Conservation (phyloP, 1,140 invertebrate genomes). For the Delia radicum region DNA sequence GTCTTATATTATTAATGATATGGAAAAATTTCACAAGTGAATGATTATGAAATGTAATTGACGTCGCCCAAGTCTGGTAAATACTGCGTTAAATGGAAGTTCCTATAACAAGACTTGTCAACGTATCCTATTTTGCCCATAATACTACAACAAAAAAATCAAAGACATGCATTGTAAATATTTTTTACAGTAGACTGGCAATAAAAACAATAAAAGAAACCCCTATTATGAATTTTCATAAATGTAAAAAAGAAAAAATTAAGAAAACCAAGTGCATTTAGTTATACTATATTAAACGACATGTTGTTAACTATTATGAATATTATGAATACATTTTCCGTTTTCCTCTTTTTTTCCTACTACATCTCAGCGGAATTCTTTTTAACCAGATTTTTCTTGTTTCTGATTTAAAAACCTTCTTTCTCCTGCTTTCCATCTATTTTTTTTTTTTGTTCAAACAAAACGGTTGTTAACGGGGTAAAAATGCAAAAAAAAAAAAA, state of each 20-base stretch:
- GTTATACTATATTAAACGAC: background rate
- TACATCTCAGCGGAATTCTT: background rate
- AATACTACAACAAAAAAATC: no score
- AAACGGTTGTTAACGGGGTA: background rate
- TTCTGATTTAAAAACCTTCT: background rate
- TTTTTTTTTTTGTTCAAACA: background rate
- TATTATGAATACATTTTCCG: background rate
- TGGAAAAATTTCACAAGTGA: no score
- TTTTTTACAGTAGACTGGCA: background rate
- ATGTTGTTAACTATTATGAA: background rate
- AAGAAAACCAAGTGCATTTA: background rate
- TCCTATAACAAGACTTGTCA: no score
- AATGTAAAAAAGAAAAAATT: background rate
- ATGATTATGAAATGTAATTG: no score
- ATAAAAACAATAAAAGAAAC: background rate
- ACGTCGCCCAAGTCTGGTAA: no score
- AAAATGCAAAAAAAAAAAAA: background rate
- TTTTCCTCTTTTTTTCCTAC: background rate
- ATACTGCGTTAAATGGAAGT: no score
- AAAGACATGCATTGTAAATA: background rate
- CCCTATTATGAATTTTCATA: background rate
- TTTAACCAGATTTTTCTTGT: background rate
- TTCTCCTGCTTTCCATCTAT: background rate
- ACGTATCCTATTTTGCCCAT: no score
- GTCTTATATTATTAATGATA: no score